phyloP scores from a whole-genome alignment of 2,888 invertebrate species.

The Choristoneura rosaceana region DNA sequence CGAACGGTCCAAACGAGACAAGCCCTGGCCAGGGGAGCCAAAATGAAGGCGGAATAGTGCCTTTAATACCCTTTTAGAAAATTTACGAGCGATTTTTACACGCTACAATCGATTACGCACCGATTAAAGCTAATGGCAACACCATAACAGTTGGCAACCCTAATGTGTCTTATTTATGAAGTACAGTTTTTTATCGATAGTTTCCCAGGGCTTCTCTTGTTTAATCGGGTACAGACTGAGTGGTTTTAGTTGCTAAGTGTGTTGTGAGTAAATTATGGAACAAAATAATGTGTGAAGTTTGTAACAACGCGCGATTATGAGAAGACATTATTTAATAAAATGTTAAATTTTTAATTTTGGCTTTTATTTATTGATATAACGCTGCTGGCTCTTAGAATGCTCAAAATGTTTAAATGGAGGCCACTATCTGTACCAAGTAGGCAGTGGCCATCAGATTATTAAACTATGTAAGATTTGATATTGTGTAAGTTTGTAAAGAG shows the following conservation, averaged over 20 bases:
- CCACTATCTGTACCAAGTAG: no score
- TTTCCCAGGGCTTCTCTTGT: constrained; percentile 62
- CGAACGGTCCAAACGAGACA: constrained; percentile 65
- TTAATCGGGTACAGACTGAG: constrained; percentile 72
- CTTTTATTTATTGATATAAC: not conserved
- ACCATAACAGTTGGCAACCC: constrained; percentile 32
- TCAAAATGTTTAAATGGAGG: no score
- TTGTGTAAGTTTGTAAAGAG: no score
- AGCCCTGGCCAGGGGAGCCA: constrained; percentile 46
- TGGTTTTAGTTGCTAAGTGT: constrained; percentile 74
- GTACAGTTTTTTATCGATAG: constrained; percentile 24
- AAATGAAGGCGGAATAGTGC: constrained; percentile 31
- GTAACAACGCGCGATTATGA: constrained; percentile 71
- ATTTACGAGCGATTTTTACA: constrained; percentile 39
- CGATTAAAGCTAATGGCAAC: constrained; percentile 10
- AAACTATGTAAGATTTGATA: no score
- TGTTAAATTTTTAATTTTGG: constrained; percentile 70
- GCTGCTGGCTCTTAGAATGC: no score
- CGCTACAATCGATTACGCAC: constrained; percentile 24
- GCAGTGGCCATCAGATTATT: no score
- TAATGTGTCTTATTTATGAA: constrained; percentile 19
- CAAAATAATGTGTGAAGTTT: constrained; percentile 76
- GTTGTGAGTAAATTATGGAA: constrained; percentile 83
- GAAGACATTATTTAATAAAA: constrained; percentile 83
- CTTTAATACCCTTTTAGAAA: constrained; percentile 44